phyloP scores from a whole-genome alignment of 2,888 invertebrate genomes.

The Drosophila dives region DNA sequence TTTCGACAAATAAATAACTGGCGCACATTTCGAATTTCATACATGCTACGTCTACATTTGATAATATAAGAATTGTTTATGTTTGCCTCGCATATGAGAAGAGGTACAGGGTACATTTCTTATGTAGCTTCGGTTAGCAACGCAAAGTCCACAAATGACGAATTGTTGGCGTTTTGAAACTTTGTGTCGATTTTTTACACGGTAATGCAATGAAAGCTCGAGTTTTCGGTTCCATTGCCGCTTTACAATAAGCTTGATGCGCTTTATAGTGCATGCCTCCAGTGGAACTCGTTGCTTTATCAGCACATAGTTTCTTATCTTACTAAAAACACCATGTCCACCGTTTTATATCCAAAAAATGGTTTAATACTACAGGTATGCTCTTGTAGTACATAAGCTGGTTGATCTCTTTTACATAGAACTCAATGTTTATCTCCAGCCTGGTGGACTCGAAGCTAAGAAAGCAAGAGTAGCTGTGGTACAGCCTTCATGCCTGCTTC shows the following conservation, averaged over 20 bases:
- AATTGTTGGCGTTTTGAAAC: not conserved
- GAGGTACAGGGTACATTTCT: conserved; percentile 44
- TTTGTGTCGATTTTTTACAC: conserved; percentile 31
- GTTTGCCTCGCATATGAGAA: conserved; percentile 45
- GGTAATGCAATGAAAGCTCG: conserved; percentile 58
- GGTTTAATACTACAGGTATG: conserved; percentile 48
- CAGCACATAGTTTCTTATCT: conserved; percentile 59
- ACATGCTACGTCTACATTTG: conserved; percentile 52
- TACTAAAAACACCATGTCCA: conserved; percentile 69
- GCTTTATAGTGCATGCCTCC: conserved; percentile 54
- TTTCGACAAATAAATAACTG: conserved; percentile 43
- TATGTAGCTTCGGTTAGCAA: conserved; percentile 38
- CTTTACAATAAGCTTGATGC: conserved; percentile 58
- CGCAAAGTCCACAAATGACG: conserved; percentile 6
- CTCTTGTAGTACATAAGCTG: conserved; percentile 58
- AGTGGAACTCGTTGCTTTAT: conserved; percentile 26
- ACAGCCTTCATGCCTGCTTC: conserved; percentile 63
- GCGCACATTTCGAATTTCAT: conserved; percentile 51
- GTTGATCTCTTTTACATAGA: conserved; percentile 58
- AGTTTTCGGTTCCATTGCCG: conserved; percentile 25
- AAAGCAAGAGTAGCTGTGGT: conserved; percentile 60
- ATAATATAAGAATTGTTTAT: conserved; percentile 63
- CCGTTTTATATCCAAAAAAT: conserved; percentile 67
- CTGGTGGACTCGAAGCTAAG: conserved; percentile 44
- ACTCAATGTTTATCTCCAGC: conserved; percentile 57